Evolutionary conservation across 2,888 invertebrate species (phyloP).

Genomic region (Pyrrhia umbra): DNA sequence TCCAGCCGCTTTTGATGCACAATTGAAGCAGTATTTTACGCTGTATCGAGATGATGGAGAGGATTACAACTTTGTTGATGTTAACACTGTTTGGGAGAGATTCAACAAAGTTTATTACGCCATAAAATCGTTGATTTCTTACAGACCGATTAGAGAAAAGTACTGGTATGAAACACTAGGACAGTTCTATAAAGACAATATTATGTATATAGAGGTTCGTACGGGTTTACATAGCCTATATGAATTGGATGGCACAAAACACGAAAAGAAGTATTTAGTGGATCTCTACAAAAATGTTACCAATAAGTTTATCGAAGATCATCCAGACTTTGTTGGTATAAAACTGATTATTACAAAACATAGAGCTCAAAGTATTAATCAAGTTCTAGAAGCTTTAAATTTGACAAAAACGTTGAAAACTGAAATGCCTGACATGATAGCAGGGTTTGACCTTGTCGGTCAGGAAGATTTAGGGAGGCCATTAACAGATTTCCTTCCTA

Average conservation of each 20-base stretch:
- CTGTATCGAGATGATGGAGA: constrained; percentile 84
- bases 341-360: constrained; percentile 91
- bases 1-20: constrained; percentile 84
- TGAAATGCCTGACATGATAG: constrained; percentile 92
- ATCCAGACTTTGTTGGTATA: constrained; percentile 92
- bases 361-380: constrained; percentile 71
- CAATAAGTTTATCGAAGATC: constrained; percentile 88
- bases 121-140: constrained; percentile 89
- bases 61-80: constrained; percentile 79
- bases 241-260: constrained; percentile 89
- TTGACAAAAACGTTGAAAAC: constrained; percentile 77
- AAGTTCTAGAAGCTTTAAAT: constrained; percentile 82
- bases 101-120: constrained; percentile 89
- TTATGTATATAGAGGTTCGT: constrained; percentile 93
- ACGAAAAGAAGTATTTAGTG: constrained; percentile 88
- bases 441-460: constrained; percentile 95
- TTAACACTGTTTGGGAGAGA: constrained; percentile 90
- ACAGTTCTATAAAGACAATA: constrained; percentile 92
- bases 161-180: constrained; percentile 91
- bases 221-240: constrained; percentile 85
- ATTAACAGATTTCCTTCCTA: constrained; percentile 90
- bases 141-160: constrained; percentile 91
- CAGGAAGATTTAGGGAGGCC: constrained; percentile 94
- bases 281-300: constrained; percentile 89
- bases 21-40: constrained; percentile 88